Evolutionary conservation across 2,113 vertebrate genomes (phyloP).

Genomic region (Columba livia): DNA sequence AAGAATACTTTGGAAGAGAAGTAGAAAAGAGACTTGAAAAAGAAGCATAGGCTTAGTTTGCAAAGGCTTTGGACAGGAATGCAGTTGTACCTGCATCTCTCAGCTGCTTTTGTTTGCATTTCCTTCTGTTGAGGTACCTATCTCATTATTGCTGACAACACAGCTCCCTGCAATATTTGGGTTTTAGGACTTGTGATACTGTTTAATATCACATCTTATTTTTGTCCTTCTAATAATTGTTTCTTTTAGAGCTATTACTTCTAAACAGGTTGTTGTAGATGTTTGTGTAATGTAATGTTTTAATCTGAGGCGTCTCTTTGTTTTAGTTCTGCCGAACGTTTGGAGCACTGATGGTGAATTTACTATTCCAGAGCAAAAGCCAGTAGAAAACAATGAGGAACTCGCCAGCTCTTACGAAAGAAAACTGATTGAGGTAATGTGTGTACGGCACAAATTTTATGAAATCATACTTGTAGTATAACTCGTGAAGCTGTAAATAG

Average conservation of each 20-base stretch:
- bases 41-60: not conserved
- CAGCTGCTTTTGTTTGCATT: not conserved
- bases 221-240: not conserved
- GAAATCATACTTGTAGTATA: not conserved
- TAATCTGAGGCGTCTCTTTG: constrained; percentile 9
- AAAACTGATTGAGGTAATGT: constrained; percentile 95
- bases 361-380: constrained; percentile 82
- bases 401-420: constrained; percentile 92
- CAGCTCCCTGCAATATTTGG: not conserved
- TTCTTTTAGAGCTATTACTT: not conserved
- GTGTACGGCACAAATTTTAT: not conserved
- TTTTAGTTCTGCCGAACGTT: constrained; percentile 72
- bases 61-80: not conserved
- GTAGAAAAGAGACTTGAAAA: not conserved
- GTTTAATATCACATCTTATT: not conserved
- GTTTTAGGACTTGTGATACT: not conserved
- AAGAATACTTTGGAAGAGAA: not conserved
- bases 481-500: not conserved
- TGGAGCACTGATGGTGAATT: constrained; percentile 82
- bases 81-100: not conserved
- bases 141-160: not conserved
- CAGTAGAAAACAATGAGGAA: constrained; percentile 87
- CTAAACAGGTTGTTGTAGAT: not conserved
- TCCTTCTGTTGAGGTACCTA: not conserved
- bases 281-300: not conserved